phyloP scores from a whole-genome alignment of 2,797 vertebrate genomes.

The Urocyon cinereoargenteus region DNA sequence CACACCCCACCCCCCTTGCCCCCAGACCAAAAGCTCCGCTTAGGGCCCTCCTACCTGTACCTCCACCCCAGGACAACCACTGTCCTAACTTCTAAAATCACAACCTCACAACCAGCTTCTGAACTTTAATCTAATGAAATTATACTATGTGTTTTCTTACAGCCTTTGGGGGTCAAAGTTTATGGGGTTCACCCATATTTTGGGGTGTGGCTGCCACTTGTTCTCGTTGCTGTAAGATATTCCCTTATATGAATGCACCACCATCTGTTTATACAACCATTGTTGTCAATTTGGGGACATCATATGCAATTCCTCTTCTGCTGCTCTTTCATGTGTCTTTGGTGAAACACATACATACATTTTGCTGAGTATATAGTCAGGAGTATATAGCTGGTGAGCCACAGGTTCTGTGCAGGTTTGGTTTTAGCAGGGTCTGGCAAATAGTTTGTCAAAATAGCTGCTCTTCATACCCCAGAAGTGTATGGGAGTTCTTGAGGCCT shows the following conservation, averaged over 20 bases:
- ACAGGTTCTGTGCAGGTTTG: neutral
- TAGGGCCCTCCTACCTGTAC: neutral
- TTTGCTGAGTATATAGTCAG: neutral
- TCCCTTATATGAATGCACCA: neutral
- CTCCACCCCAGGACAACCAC: neutral
- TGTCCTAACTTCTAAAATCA: neutral
- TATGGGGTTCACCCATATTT: neutral
- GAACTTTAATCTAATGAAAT: neutral
- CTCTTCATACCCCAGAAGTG: neutral
- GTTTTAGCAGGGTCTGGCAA: neutral
- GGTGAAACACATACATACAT: accelerated
- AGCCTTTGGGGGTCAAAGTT: neutral
- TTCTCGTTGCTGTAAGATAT: neutral
- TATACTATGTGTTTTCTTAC: neutral
- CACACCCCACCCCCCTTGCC: too few species aligned
- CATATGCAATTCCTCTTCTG: neutral
- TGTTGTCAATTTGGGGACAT: neutral
- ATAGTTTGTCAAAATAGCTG: neutral
- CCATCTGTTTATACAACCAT: neutral
- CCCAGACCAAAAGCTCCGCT: neutral
- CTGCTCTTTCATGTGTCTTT: neutral
- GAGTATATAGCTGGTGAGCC: neutral
- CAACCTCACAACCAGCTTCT: neutral
- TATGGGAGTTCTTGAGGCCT: neutral
- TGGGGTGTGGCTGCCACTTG: neutral